phyloP scores from a whole-genome alignment of 2,888 invertebrate species.

The Scaptomyza flava region DNA sequence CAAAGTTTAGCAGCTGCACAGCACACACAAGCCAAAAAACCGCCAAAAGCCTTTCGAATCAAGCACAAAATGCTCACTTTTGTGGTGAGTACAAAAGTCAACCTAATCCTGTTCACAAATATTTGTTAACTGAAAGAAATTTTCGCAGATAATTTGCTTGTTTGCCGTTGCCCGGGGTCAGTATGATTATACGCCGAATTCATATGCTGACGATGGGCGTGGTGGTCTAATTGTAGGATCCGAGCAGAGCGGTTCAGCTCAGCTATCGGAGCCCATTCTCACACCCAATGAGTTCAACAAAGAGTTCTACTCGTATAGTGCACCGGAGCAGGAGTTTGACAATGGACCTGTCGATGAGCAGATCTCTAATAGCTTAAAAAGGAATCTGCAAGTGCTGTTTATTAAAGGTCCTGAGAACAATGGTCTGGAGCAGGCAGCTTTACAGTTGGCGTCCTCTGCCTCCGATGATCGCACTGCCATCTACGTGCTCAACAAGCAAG shows the following conservation, averaged over 20 bases:
- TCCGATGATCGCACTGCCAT: conserved; percentile 81
- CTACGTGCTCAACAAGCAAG: conserved; percentile 80
- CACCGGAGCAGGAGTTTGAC: conserved; percentile 80
- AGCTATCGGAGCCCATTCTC: conserved; percentile 52
- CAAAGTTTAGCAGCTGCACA: conserved; percentile 55
- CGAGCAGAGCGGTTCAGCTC: conserved; percentile 44
- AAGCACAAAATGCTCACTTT: conserved; percentile 72
- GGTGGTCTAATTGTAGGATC: conserved; percentile 42
- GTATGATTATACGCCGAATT: conserved; percentile 66
- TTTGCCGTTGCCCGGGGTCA: conserved; percentile 68
- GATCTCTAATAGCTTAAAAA: conserved; percentile 62
- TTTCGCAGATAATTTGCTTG: conserved; percentile 67
- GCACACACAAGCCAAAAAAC: conserved; percentile 41
- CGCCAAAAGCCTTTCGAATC: conserved; percentile 39
- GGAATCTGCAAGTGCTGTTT: conserved; percentile 81
- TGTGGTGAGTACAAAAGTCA: conserved; percentile 60
- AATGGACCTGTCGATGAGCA: conserved; percentile 62
- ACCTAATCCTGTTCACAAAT: not conserved
- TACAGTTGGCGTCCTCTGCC: conserved; percentile 75
- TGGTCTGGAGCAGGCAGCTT: conserved; percentile 76
- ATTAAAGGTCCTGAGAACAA: conserved; percentile 82
- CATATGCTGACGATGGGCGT: conserved; percentile 52
- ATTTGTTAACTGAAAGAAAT: not conserved
- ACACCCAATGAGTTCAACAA: conserved; percentile 63
- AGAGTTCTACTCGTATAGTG: conserved; percentile 78